phyloP scores from a whole-genome alignment of 1,140 invertebrate genomes.

The Zaprionus davidi region DNA sequence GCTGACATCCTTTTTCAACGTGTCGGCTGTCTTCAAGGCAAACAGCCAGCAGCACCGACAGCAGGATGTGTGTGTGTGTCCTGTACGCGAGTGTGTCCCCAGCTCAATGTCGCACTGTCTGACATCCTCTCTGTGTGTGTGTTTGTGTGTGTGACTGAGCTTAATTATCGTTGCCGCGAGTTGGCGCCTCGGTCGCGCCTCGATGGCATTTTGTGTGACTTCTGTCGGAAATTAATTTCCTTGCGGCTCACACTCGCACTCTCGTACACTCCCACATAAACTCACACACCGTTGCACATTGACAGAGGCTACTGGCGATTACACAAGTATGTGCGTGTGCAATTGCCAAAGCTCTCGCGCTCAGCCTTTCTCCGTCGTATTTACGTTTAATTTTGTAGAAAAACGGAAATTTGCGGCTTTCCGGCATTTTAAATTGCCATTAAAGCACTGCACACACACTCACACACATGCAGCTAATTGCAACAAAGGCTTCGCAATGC shows the following conservation, averaged over 20 bases:
- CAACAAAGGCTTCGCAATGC: constrained; percentile 35
- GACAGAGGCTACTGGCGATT: constrained; percentile 11
- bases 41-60: constrained; percentile 44
- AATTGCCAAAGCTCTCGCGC: constrained; percentile 31
- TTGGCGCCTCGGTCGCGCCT: constrained; percentile 59
- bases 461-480: constrained; percentile 4
- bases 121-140: background rate
- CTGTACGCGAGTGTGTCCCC: constrained; percentile 25
- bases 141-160: constrained; percentile 45
- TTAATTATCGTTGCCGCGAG: constrained; percentile 72
- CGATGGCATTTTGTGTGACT: constrained; percentile 76
- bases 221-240: constrained; percentile 83
- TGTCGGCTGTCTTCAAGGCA: constrained; percentile 69
- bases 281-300: background rate
- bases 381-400: constrained; percentile 79
- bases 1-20: constrained; percentile 64
- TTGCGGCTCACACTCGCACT: constrained; percentile 47
- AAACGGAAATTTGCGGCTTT: constrained; percentile 81
- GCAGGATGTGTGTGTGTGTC: constrained; percentile 38
- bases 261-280: constrained; percentile 19
- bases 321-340: constrained; percentile 38
- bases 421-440: constrained; percentile 80
- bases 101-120: constrained; percentile 26
- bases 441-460: constrained; percentile 52
- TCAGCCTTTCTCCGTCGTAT: constrained; percentile 50